phyloP scores from a whole-genome alignment of 2,797 vertebrate genomes.

The Argentina silus region DNA sequence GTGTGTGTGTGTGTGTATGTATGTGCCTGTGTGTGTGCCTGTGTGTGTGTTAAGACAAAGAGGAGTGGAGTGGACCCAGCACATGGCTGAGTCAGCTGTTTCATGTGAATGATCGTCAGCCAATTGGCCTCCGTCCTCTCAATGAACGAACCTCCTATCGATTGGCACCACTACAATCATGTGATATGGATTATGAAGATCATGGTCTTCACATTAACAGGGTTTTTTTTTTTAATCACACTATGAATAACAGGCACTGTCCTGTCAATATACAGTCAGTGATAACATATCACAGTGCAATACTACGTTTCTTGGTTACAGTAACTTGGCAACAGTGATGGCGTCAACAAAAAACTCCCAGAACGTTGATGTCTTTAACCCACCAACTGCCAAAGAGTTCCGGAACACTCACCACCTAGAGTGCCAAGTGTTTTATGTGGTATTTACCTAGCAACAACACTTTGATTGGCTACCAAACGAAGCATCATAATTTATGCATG shows the following conservation, averaged over 20 bases:
- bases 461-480: no score
- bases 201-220: not conserved
- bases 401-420: no score
- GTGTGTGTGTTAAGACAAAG: not conserved
- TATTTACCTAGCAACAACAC: no score
- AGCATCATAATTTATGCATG: no score
- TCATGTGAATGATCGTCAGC: not conserved
- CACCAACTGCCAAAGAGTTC: no score
- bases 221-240: not conserved
- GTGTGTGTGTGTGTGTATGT: not conserved
- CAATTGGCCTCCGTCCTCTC: not conserved
- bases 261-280: not conserved
- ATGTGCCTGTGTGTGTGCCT: not conserved
- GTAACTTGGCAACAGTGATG: not conserved
- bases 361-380: not conserved
- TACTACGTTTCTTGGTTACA: no score
- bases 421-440: no score
- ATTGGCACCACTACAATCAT: not conserved
- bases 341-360: not conserved
- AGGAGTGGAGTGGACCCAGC: not conserved
- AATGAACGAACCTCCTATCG: not conserved
- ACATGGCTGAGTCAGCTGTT: slow-evolving; percentile 15
- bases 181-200: not conserved
- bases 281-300: not conserved
- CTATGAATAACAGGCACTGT: not conserved